Evolutionary conservation across 2,888 invertebrate genomes (phyloP).

Genomic region (Drosophila seclusa): DNA sequence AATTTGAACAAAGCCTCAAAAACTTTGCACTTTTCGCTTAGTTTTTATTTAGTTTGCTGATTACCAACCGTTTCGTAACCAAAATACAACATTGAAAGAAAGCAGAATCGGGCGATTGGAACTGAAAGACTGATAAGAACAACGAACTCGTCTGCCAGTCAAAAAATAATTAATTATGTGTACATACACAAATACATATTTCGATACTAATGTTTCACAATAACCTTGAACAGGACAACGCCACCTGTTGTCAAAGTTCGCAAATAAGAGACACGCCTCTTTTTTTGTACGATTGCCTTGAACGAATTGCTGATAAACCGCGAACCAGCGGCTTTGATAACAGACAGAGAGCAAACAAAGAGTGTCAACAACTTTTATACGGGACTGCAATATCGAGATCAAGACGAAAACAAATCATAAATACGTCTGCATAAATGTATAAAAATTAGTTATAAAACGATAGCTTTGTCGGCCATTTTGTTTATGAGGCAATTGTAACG

Average conservation of each 20-base stretch:
- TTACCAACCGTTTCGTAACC: slow-evolving; percentile 66
- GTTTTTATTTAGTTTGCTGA: slow-evolving; percentile 18
- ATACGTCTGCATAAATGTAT: neutral
- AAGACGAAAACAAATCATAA: slow-evolving; percentile 14
- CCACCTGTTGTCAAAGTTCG: slow-evolving; percentile 32
- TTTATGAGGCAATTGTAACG: slow-evolving; percentile 67
- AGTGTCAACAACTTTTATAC: slow-evolving; percentile 20
- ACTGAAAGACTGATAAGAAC: slow-evolving; percentile 42
- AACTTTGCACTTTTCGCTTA: slow-evolving; percentile 39
- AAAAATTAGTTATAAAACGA: slow-evolving; percentile 36
- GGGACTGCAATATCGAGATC: neutral
- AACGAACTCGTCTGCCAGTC: slow-evolving; percentile 25
- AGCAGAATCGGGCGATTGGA: slow-evolving; percentile 30
- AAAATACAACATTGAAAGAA: slow-evolving; percentile 48
- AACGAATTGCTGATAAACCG: slow-evolving; percentile 28
- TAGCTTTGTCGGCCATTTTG: slow-evolving; percentile 55
- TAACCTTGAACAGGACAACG: slow-evolving; percentile 40
- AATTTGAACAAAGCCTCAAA: slow-evolving; percentile 16
- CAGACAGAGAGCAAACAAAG: slow-evolving; percentile 13
- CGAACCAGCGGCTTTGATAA: slow-evolving; percentile 14
- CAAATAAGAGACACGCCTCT: slow-evolving; percentile 40
- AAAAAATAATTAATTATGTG: slow-evolving; percentile 14
- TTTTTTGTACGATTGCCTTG: slow-evolving; percentile 33
- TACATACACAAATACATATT: slow-evolving; percentile 7
- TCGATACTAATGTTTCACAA: slow-evolving; percentile 5